A percentile compares a stretch with the other conserved stretches of the same genome.
Conservation (phyloP, 2,797 vertebrate genomes). For the Brotula barbata region DNA sequence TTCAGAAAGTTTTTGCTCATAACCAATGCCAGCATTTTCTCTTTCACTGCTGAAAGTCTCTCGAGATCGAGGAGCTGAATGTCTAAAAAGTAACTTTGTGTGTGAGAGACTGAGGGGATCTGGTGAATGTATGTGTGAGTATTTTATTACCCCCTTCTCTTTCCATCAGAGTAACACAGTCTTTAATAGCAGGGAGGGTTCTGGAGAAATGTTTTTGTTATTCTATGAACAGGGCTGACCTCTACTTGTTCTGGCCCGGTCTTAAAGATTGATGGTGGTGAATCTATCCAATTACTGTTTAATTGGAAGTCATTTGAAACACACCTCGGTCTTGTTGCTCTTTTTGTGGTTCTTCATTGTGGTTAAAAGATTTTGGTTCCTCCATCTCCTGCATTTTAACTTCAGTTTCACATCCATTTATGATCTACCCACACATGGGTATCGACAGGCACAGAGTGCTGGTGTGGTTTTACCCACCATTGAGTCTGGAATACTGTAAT, state of each 20-base stretch:
- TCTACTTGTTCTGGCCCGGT: not conserved
- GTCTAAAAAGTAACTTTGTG: slow-evolving; percentile 1
- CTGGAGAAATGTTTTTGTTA: too few relatives aligned
- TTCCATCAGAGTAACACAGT: slow-evolving; percentile 11
- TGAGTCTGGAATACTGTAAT: not conserved
- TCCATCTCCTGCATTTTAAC: not conserved
- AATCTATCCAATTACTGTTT: slow-evolving; percentile 2
- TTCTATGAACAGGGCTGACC: not conserved
- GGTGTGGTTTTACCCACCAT: not conserved
- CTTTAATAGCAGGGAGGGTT: not conserved
- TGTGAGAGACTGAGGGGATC: not conserved
- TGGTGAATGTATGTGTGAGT: not conserved
- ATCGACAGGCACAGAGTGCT: not conserved
- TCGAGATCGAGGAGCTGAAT: not conserved
- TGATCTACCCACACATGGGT: not conserved
- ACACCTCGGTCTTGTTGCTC: not conserved
- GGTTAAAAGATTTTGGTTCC: not conserved
- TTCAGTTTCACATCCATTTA: not conserved
- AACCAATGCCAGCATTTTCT: not conserved
- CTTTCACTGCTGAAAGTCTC: not conserved
- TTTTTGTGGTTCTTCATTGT: not conserved
- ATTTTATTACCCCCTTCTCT: slow-evolving; percentile 14
- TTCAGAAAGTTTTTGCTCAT: not conserved
- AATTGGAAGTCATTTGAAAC: not conserved
- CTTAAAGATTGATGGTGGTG: not conserved